Conservation (phyloP, 2,888 invertebrate genomes). For the Cephus nigrinus region DNA sequence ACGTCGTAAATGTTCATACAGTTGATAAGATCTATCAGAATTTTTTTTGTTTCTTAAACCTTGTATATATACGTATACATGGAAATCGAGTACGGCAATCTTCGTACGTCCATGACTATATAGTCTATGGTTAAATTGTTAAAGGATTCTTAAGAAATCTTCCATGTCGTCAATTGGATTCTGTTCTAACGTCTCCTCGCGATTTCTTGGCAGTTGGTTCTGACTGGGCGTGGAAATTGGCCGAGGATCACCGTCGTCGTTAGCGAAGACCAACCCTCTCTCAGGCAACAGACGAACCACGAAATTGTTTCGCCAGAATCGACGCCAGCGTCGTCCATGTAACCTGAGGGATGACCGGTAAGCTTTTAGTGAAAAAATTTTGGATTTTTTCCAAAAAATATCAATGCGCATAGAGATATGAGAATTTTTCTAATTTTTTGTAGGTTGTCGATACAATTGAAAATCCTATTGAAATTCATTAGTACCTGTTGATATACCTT, state of each 20-base stretch:
- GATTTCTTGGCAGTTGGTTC: neutral
- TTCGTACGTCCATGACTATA: neutral
- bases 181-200: neutral
- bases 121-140: neutral
- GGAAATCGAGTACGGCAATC: neutral
- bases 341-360: slow-evolving; percentile 38
- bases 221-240: neutral
- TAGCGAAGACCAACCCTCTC: slow-evolving; percentile 21
- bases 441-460: neutral
- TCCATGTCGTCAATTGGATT: slow-evolving; percentile 21
- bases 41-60: neutral
- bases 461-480: neutral
- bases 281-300: slow-evolving; percentile 55
- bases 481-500: slow-evolving; percentile 52
- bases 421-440: neutral
- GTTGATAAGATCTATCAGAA: neutral
- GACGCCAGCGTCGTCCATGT: slow-evolving; percentile 59
- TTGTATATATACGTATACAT: neutral
- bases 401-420: neutral
- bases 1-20: neutral
- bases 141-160: slow-evolving; percentile 20
- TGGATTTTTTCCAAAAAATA: neutral
- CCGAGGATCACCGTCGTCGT: slow-evolving; percentile 12
- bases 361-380: neutral
- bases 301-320: slow-evolving; percentile 61